Percentiles rank a stretch among this genome's conserved stretches.
These are phyloP conservation scores for Nerophis ophidion DNA, from an alignment of 2,113 vertebrate genomes.

Conservation along the genomic window DNA sequence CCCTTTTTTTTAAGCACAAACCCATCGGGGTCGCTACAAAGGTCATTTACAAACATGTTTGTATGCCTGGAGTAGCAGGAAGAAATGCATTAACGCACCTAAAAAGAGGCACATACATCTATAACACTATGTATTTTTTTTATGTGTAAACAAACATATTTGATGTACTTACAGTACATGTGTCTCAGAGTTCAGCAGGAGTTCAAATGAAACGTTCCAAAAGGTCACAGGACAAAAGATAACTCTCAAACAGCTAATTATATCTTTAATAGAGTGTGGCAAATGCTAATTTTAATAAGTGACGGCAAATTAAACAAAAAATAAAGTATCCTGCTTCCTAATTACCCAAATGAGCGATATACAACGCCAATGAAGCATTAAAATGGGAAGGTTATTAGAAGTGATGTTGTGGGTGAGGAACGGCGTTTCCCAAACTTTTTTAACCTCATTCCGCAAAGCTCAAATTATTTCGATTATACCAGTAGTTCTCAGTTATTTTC, in stretches of 20 bases:
- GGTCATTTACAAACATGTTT: too few species aligned
- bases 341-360: slow-evolving; percentile 31
- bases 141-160: neutral
- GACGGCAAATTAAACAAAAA: slow-evolving; percentile 28
- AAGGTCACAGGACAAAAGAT: slow-evolving; percentile 28
- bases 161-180: neutral
- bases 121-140: neutral
- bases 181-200: neutral
- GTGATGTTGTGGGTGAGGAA: slow-evolving; percentile 12
- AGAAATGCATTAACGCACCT: too few species aligned
- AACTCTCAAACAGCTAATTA: slow-evolving; percentile 42
- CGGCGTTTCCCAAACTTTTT: too few species aligned
- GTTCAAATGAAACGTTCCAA: neutral
- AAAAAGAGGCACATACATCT: neutral
- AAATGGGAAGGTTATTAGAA: slow-evolving; percentile 18
- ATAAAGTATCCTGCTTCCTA: slow-evolving; percentile 21
- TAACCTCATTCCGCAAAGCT: too few species aligned
- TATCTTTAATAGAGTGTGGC: slow-evolving; percentile 40
- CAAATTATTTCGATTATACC: too few species aligned
- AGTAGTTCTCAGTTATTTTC: too few species aligned
- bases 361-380: slow-evolving; percentile 33
- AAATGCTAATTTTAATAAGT: slow-evolving; percentile 44
- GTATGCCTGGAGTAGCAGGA: too few species aligned
- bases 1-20: too few species aligned
- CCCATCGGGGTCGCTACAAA: too few species aligned